Evolutionary conservation across 2,888 invertebrate species (phyloP), one percentile per base, ranked within the genome.

Genomic region (Trachelus stipa): DNA sequence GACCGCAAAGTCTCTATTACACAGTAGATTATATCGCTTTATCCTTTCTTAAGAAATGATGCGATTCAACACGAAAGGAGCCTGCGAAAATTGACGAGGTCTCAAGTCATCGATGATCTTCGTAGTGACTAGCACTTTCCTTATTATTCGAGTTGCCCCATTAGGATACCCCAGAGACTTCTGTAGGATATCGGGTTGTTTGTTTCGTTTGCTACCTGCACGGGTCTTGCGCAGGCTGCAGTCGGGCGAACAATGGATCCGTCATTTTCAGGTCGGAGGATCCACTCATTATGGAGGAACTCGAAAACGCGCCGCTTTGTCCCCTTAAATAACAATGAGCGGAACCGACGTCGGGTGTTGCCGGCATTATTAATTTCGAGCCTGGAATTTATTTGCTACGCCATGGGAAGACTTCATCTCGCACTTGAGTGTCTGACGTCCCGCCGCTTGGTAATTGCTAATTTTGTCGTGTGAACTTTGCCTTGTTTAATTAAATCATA

Each of bases 401-500:
- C 71, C 71, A 34, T 30, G 71, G 34, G 71, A 31, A 71, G 31
- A 71, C 71, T 31, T 71, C 71, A 34, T 33, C 31, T 33, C 34
- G 31, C 71, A 34, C 34, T 71, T 71, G 31, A 71, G 31, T 33
- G 71, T 33, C 71, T 34, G 71, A 33, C 71, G 23, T 23, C 71
- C 71, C 31, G 71, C 30, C 30, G 30, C 30, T 33, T 34, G 15
- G 71, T 71, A 71, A 71, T 71, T 71, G 71, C 71, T 30, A 71
- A 71, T 71, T 71, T 71, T 34, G 31, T 11, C 23, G 71, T 30
- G 56, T 56, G 23, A 56, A 56, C 56, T 56, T 56, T 56, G 23
- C 56, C 56, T 9, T 23, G 23, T 23, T 56, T 56, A 87, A 87
- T 87, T 85, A 85, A 87, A 87, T 87, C 85, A 83, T 80, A 82